Evolutionary conservation across 2,888 invertebrate species (phyloP), one percentile per base, ranked within the genome.

Genomic region (Branchipolynoe longqiensis): DNA sequence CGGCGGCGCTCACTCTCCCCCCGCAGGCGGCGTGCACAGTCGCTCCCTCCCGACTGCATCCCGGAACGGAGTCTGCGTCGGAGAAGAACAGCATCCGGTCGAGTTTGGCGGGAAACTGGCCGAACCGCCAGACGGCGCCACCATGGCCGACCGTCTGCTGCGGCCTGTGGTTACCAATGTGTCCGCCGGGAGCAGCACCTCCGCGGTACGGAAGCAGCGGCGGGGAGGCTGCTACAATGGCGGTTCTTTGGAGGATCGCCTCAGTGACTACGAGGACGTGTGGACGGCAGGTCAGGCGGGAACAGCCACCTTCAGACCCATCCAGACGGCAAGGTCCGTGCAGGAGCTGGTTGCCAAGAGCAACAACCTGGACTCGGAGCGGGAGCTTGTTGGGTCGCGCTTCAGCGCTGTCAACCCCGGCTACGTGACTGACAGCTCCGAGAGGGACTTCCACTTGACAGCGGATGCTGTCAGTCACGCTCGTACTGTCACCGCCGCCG

Each of bases 241-340:
- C 90, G 97, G 97, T 93, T 96, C 97, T 0, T 95, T 98, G 48
- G 96, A 97, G 87, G 98, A 98, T 92, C 98, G 98, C 94, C 96
- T 97, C 73, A 98, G 98, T 90, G 98, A 98, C 94, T 98, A 98
- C 92, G 98, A 98, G 94, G 98, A 98, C 93, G 96, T 98, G 90
- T 98, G 98, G 69, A 69, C 69, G 0, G 25, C 22, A n/a, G 38
- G 18, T 25, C 69, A 69, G 69, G 18, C 69, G 8, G 36, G 36
- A 1, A 69, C 18, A 33, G 1, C n/a, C 14, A 69, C 69, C 69
- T 69, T 69, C 69, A 69, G 69, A 69, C 69, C 69, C 69, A 69
- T 69, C 6, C 69, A 69, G 22, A 69, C 69, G 14, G 69, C 69
- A 0, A 33, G 69, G 14, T 69, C 69, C 14, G 69, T 69, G 18